Conservation (phyloP, 2,888 invertebrate species). For the Coenonympha glycerion region DNA sequence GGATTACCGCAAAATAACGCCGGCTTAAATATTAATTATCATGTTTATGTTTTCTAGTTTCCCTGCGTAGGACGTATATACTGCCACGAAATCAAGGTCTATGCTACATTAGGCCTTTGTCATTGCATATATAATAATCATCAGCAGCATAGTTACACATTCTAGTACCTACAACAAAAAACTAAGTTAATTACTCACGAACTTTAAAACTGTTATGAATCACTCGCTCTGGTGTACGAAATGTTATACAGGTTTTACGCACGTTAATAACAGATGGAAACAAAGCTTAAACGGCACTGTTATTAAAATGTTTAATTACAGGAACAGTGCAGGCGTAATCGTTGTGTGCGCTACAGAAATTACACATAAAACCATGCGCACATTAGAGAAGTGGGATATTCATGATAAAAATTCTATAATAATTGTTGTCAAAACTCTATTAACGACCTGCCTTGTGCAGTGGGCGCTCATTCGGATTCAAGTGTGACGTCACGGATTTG, state of each 20-base stretch:
- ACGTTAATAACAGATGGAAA: constrained; percentile 28
- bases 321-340: constrained; percentile 70
- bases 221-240: not conserved
- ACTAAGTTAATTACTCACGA: not conserved
- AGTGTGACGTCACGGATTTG: too few species aligned
- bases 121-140: too few species aligned
- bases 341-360: constrained; percentile 56
- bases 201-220: not conserved
- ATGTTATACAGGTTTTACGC: constrained; percentile 13
- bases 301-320: constrained; percentile 75
- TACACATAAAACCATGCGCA: constrained; percentile 1
- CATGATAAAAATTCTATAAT: not conserved
- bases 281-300: constrained; percentile 45
- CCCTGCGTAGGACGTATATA: too few species aligned
- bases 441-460: too few species aligned
- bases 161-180: not conserved
- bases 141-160: not conserved
- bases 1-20: too few species aligned
- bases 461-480: too few species aligned
- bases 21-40: too few species aligned
- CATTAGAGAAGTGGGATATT: not conserved
- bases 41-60: too few species aligned
- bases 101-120: too few species aligned
- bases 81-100: too few species aligned
- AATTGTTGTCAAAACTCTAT: too few species aligned